These are phyloP conservation scores for Zosterops hypoxanthus DNA, from an alignment of 2,113 vertebrate species.

Conservation along the genomic window DNA sequence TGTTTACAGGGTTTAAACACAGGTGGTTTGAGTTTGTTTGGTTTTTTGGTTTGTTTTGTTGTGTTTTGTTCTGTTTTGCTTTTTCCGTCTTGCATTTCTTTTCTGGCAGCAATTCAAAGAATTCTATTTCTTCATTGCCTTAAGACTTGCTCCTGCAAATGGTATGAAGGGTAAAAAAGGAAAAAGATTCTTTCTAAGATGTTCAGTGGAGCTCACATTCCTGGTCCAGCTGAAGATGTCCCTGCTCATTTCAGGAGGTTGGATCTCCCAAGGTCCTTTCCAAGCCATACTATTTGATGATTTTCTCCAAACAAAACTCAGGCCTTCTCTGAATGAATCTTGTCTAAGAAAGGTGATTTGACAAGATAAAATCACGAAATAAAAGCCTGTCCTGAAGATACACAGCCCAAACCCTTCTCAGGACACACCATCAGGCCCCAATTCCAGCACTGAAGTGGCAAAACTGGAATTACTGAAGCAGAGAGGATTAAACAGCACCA, in stretches of 20 bases:
- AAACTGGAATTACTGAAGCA: not conserved
- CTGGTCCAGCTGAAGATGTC: not conserved
- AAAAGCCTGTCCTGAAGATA: not conserved
- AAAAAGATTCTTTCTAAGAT: not conserved
- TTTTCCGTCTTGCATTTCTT: not conserved
- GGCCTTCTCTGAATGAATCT: not conserved
- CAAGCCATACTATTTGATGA: too few relatives aligned
- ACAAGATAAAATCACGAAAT: fast-evolving
- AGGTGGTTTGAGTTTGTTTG: not conserved
- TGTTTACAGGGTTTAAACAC: not conserved
- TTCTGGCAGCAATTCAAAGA: not conserved
- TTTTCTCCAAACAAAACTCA: not conserved
- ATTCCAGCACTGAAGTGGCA: fast-evolving
- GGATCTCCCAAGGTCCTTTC: not conserved
- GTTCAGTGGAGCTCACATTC: not conserved
- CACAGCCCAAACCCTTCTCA: not conserved
- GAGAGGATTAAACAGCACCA: not conserved
- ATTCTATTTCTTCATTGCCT: not conserved
- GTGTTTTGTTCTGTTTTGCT: not conserved
- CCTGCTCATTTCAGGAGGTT: not conserved
- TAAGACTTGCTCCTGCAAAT: not conserved
- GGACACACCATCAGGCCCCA: not conserved
- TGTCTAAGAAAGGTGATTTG: not conserved
- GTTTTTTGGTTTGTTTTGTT: not conserved
- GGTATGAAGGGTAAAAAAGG: not conserved